Base-by-base conservation (phyloP, 2,888 invertebrate genomes). In the Hydrotaea diabolus region DNA sequence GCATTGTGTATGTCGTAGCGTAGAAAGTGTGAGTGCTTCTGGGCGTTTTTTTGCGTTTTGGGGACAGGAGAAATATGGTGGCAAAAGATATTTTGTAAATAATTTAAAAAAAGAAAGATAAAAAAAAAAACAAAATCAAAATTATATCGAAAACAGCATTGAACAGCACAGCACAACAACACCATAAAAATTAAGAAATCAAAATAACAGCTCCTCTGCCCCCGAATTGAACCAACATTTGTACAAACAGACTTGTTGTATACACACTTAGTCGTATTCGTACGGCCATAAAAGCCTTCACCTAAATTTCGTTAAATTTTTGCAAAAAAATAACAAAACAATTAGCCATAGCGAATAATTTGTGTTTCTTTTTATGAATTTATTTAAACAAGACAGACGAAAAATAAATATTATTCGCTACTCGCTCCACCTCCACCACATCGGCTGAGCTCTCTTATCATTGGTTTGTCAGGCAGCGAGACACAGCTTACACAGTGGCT, bases 1-100 rank as follows among this genome's bases (percentile, higher is more conserved):
- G n/a, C n/a, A n/a, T n/a, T n/a, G n/a, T n/a, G n/a, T n/a, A 43
- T 64, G 72, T 15, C 1, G 26, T 19, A 15, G 23, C n/a, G 1
- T 62, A 80, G 71, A 80, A 80, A 80, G 76, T 76, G 31, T 31
- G 23, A 26, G 53, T 66, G n/a, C 15, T 43, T 43, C 43, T 49
- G 49, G n/a, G 39, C 8, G 36, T 36, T 43, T 43, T 49, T 49
- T 43, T 43, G 43, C 9, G 7, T 49, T 15, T 49, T 15, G 49
- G 49, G 3, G 49, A 31, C 15, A 49, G n/a, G n/a, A 4, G 49
- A n/a, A 13, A 49, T 2, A 5, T 13, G 43, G 15, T 43, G 43
- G 43, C 43, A 49, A 49, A 49, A 49, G 13, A 49, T n/a, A 49
- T 49, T n/a, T 13, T 49, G 49, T 13, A n/a, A n/a, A 7, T n/a